Percentiles rank a stretch among this genome's conserved stretches.
phyloP scores from a whole-genome alignment of 2,797 vertebrate species.

The Spinus pinus region DNA sequence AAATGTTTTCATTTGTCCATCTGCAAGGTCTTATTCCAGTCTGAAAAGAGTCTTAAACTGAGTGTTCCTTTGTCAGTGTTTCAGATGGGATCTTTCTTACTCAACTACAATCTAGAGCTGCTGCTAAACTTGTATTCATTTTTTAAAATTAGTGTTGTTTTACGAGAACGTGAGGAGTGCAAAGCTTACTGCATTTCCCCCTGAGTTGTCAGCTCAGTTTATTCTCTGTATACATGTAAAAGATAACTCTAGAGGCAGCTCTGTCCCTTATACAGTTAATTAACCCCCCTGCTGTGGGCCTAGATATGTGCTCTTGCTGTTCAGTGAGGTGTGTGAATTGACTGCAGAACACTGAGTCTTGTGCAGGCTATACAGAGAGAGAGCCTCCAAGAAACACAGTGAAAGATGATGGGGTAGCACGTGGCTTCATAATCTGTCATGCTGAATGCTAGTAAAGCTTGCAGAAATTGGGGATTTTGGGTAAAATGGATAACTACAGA shows the following conservation, averaged over 20 bases:
- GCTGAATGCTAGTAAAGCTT: background rate
- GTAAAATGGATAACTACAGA: background rate
- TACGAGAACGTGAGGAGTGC: background rate
- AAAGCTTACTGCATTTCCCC: background rate
- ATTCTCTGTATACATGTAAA: background rate
- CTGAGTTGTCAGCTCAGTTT: background rate
- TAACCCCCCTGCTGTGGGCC: constrained; percentile 57
- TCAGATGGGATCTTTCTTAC: background rate
- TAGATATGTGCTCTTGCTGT: constrained; percentile 33
- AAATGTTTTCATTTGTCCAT: constrained; percentile 19
- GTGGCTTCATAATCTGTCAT: constrained; percentile 29
- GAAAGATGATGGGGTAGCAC: constrained; percentile 29
- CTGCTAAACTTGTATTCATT: background rate
- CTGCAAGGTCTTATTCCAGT: background rate
- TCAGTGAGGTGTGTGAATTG: constrained; percentile 63
- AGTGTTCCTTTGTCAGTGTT: background rate
- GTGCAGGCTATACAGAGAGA: background rate
- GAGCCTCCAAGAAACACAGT: constrained; percentile 27
- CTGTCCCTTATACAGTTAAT: constrained; percentile 56
- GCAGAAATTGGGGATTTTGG: constrained; percentile 18
- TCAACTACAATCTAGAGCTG: background rate
- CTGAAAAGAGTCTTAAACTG: background rate
- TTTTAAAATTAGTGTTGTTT: background rate
- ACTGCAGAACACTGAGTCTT: constrained; percentile 11
- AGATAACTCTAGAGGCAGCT: constrained; percentile 2